Base-by-base conservation (phyloP, 2,797 vertebrate species). In the Serranus cabrilla region DNA sequence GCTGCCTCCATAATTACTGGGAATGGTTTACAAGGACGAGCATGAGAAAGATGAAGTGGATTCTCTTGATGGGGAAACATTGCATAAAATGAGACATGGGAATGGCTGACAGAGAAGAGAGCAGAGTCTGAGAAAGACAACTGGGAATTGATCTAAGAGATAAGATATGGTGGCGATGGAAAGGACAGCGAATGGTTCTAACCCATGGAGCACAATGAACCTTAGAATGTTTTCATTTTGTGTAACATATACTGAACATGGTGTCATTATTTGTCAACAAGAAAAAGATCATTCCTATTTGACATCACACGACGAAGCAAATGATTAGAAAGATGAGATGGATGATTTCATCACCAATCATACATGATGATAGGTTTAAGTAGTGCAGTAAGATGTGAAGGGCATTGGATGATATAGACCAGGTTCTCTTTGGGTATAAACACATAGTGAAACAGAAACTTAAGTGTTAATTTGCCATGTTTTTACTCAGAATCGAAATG, bases 1-100 rank as follows among this genome's bases (percentile, higher is more conserved):
- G 73, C 62, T 84, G 74, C 76, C 81, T 80, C 57, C 60, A 79
- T 87, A 88, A 88, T 88, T 85, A 88, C 86, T 78, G 55, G 47
- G 73, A 73, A 88, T 85, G 82, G 78, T 86, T 88, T 81, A 86
- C 83, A 85, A 80, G 82, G 76, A 62, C 9, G 14, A 77, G 81
- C 82, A 78, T 76, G 23, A 81, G 81, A 81, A 78, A 70, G 62
- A 83, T 81, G 76, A 86, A 89, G 74, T 82, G 81, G 76, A 77
- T 83, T 81, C 76, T 84, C 78, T 80, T 67, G 70, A 85, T 87
- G 69, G 73, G n/a, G 59, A 84, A 83, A 83, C 62, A 71, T 43
- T 76, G 83, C 66, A 78, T 74, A 80, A 72, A 86, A 82, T 80
- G 55, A 54, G 59, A 74, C 69, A 57, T 74, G 77, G 64, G 74